Evolutionary conservation across 2,797 vertebrate genomes (phyloP), one percentile per base, ranked within the genome.

Genomic region (Ctenochaetus hawaiiensis): DNA sequence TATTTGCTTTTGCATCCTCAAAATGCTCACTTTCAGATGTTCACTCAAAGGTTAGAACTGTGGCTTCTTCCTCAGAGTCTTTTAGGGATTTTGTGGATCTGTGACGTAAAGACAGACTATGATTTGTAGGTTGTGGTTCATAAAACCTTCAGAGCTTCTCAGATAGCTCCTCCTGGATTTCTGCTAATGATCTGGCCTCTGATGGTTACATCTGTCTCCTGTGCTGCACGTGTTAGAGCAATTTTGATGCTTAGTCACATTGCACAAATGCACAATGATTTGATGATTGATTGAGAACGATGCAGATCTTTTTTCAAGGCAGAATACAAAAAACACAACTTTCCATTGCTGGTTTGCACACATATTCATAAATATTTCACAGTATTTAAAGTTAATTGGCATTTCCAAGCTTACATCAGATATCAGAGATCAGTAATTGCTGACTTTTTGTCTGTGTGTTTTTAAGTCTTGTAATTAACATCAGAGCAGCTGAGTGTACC

Each of bases 381-480:
- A 2, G 39, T 17, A 17, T 30, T 37, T 17, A 54, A 67, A 18
- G 43, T 54, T 26, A 2, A 60, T 16, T 2, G 8, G 22, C 56
- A 39, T 53, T 52, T 57, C 12, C 54, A 26, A 62, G 20, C 17
- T 58, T 61, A 8, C 60, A 37, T 8, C 8, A 41, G 12, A 0
- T 26, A 47, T 47, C 37, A 58, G 41, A 72, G 18, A 39, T 54
- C 57, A 44, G 17, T 67, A 39, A 44, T 17, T 16, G 16, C 47
- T 37, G 11, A 2, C 2, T 14, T 10, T 26, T 61, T 23, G 6
- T 60, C 45, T 2, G 2, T 70, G 44, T 61, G 16, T 67, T 72
- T 62, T 54, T 11, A 30, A 56, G 44, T 10, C 43, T 56, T 20
- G 20, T 51, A 5, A 61, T 73, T 77, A 65, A 3, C 37, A 20